phyloP scores from a whole-genome alignment of 1,140 invertebrate genomes.

The Leptonema lineaticorne region DNA sequence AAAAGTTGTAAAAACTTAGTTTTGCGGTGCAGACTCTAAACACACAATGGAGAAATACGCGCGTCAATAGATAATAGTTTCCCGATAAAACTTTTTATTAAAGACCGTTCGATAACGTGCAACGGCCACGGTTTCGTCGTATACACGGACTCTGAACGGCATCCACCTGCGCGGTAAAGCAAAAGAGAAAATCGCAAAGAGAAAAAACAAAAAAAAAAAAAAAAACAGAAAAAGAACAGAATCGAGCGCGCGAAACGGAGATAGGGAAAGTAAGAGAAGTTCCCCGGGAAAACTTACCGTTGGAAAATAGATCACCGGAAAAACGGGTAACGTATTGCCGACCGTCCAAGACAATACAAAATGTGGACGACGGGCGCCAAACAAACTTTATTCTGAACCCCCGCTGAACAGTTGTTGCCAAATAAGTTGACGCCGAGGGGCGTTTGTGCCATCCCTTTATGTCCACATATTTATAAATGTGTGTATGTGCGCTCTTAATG shows the following conservation, averaged over 20 bases:
- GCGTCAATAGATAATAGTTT: constrained; percentile 30
- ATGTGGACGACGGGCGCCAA: constrained; percentile 22
- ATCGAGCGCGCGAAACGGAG: constrained; percentile 6
- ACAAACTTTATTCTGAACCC: constrained; percentile 25
- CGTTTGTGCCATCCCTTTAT: background rate
- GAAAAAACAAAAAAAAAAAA: too few species aligned
- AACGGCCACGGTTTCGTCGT: too few species aligned
- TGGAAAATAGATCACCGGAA: constrained; percentile 23
- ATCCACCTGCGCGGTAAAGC: too few species aligned
- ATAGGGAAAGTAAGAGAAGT: background rate
- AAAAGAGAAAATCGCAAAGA: background rate
- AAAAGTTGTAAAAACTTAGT: too few species aligned
- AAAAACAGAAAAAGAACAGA: too few species aligned
- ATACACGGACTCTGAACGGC: too few species aligned
- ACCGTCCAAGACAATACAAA: constrained; percentile 28
- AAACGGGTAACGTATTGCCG: constrained; percentile 30
- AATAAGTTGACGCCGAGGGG: constrained; percentile 11
- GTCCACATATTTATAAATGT: too few species aligned
- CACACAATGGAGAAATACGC: background rate
- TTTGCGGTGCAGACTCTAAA: background rate
- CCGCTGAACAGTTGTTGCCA: constrained; percentile 15
- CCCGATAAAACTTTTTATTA: constrained; percentile 31
- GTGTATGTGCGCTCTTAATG: background rate
- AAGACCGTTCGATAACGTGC: constrained; percentile 3
- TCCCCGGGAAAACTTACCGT: constrained; percentile 8